phyloP scores from a whole-genome alignment of 2,888 invertebrate genomes.

The Lasioglossum oenotherae region DNA sequence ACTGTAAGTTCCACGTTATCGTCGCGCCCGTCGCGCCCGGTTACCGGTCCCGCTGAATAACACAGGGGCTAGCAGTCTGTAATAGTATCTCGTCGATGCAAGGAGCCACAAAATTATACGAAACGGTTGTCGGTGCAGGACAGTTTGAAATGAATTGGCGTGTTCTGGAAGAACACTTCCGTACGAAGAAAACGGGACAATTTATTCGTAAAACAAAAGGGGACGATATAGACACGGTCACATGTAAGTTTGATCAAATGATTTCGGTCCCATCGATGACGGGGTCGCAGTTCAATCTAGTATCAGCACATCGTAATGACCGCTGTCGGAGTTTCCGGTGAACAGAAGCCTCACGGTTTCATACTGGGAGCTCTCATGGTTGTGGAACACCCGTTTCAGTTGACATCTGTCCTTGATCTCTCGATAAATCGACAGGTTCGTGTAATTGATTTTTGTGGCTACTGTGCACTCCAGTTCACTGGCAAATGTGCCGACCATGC shows the following conservation, averaged over 20 bases:
- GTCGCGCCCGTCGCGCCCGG: no score
- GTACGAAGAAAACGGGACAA: neutral
- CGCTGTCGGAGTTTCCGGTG: conserved; percentile 78
- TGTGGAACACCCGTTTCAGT: conserved; percentile 75
- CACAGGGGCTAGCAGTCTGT: no score
- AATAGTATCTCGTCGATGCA: no score
- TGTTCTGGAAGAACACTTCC: neutral
- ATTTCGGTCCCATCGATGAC: neutral
- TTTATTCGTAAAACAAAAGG: neutral
- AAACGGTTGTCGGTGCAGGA: neutral
- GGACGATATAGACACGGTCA: neutral
- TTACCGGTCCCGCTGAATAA: no score
- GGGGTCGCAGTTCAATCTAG: conserved; percentile 35
- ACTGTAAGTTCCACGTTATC: no score
- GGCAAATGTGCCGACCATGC: conserved; percentile 77
- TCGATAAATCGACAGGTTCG: conserved; percentile 80
- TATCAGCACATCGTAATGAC: conserved; percentile 79
- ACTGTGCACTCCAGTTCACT: conserved; percentile 79
- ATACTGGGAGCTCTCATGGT: conserved; percentile 62
- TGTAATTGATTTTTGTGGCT: conserved; percentile 76
- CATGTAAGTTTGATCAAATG: neutral
- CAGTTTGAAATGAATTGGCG: neutral
- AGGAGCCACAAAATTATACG: no score
- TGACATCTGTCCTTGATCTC: conserved; percentile 66
- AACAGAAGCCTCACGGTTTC: conserved; percentile 78